A percentile compares a stretch with the other conserved stretches of the same genome.
These are phyloP conservation scores for Florisuga fusca DNA, from an alignment of 2,797 vertebrate genomes.

Conservation along the genomic window DNA sequence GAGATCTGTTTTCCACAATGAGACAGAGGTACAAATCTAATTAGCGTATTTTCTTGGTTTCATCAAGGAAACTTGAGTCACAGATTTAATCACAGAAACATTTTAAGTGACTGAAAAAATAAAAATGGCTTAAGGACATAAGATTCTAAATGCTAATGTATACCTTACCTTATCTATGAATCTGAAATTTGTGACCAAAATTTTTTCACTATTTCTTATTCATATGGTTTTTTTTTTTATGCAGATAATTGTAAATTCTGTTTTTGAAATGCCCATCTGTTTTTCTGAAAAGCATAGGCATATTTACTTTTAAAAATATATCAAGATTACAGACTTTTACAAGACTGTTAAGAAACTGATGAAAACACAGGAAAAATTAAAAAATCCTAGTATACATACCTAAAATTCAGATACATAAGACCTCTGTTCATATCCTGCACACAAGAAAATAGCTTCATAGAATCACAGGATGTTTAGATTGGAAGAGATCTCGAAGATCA, in stretches of 20 bases:
- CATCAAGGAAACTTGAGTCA: constrained; percentile 43
- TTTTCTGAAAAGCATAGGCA: background rate
- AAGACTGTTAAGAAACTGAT: background rate
- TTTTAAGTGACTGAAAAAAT: background rate
- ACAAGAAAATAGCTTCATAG: background rate
- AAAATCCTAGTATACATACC: background rate
- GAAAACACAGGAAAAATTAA: background rate
- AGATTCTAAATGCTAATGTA: background rate
- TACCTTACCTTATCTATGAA: background rate
- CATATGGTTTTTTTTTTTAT: background rate
- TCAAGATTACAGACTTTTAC: background rate
- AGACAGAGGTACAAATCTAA: constrained; percentile 71
- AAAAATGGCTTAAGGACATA: background rate
- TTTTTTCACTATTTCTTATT: background rate
- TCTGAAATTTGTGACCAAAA: background rate
- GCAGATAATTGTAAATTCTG: background rate
- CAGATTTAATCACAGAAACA: background rate
- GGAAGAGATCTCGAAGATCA: no score
- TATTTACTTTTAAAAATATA: background rate
- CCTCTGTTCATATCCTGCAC: background rate
- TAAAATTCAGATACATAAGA: background rate
- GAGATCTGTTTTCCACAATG: constrained; percentile 65
- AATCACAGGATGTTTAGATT: no score
- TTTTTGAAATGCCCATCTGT: background rate
- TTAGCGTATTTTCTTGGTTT: constrained; percentile 64